Conservation (phyloP, 2,113 vertebrate genomes). For the Merops nubicus region DNA sequence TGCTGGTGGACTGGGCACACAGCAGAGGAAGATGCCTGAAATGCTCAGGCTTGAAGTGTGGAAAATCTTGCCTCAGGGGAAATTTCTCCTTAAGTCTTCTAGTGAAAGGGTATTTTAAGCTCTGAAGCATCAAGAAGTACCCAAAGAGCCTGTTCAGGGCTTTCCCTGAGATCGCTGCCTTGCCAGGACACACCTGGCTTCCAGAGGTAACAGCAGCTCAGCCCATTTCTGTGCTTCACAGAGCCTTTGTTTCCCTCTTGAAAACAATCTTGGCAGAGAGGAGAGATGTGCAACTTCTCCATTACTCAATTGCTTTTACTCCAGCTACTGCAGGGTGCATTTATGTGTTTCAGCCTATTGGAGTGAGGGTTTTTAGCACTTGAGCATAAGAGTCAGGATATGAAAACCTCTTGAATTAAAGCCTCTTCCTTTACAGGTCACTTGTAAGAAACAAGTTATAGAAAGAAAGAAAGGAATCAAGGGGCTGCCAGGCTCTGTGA, state of each 20-base stretch:
- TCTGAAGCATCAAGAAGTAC: neutral
- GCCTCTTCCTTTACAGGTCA: neutral
- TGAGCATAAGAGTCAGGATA: neutral
- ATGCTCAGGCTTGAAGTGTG: neutral
- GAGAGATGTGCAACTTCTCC: neutral
- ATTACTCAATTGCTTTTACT: rapidly evolving
- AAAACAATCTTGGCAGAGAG: rapidly evolving
- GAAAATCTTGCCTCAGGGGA: neutral
- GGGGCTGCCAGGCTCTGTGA: neutral
- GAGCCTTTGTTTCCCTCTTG: neutral
- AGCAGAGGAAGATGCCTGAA: neutral
- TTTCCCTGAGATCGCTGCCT: neutral
- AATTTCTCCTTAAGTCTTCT: rapidly evolving
- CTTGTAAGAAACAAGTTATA: neutral
- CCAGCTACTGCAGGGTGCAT: neutral
- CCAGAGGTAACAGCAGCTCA: rapidly evolving
- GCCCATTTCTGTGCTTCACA: rapidly evolving
- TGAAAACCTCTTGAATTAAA: neutral
- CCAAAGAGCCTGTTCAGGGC: neutral
- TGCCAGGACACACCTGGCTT: rapidly evolving
- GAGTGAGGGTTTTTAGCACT: neutral
- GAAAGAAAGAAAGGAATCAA: neutral
- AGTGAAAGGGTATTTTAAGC: neutral
- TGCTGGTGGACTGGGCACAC: rapidly evolving
- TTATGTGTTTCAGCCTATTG: rapidly evolving